Percentiles rank a stretch among this genome's conserved stretches.
Conservation (phyloP, 2,113 vertebrate species). For the Tauraco erythrolophus region DNA sequence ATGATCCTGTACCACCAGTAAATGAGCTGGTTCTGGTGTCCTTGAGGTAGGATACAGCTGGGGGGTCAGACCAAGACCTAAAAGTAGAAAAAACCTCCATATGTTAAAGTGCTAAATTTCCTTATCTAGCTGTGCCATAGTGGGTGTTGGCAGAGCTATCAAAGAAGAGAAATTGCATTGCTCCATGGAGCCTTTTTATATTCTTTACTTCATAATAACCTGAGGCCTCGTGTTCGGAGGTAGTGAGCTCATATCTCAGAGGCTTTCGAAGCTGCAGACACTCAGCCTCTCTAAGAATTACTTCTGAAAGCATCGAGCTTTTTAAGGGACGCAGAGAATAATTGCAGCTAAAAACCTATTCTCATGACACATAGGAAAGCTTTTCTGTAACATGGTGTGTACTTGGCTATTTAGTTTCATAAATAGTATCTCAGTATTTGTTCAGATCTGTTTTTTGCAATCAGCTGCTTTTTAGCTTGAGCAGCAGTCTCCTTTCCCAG, state of each 20-base stretch:
- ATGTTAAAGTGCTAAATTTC: background rate
- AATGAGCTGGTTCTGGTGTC: background rate
- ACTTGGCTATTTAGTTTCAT: background rate
- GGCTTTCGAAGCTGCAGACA: background rate
- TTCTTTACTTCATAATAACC: background rate
- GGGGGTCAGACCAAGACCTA: background rate
- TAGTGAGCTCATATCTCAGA: background rate
- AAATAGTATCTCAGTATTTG: background rate
- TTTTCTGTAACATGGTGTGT: background rate
- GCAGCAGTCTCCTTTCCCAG: background rate
- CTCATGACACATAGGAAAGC: background rate
- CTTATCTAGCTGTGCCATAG: background rate
- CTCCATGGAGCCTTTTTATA: background rate
- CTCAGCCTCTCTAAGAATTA: background rate
- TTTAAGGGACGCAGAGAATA: background rate
- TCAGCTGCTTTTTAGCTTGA: background rate
- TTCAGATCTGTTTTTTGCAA: background rate
- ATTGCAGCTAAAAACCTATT: background rate
- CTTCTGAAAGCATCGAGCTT: background rate
- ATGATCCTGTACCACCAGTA: background rate
- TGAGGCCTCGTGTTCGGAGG: accelerated
- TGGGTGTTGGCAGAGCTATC: background rate
- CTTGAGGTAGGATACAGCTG: background rate
- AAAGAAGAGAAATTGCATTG: background rate
- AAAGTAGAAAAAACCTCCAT: accelerated